These are phyloP conservation scores for Drosophila oshimai DNA, from an alignment of 1,140 invertebrate species.

Conservation along the genomic window DNA sequence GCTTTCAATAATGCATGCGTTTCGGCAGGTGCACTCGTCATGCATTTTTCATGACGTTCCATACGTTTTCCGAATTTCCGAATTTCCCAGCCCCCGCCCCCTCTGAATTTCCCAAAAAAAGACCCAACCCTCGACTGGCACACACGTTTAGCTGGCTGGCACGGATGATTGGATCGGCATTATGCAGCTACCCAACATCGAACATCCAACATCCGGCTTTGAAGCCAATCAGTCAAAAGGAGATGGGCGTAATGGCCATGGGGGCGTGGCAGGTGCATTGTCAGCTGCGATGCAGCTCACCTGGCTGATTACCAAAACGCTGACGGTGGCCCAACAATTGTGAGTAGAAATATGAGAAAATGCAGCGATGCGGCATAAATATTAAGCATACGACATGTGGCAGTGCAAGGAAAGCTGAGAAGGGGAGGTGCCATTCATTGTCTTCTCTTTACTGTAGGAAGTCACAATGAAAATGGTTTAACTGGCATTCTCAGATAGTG, in stretches of 20 bases:
- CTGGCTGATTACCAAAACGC: conserved; percentile 25
- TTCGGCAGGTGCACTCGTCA: conserved; percentile 13
- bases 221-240: conserved; percentile 29
- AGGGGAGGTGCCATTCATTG: neutral
- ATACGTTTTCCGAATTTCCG: conserved; percentile 1
- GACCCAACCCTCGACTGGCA: neutral
- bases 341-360: neutral
- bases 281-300: conserved; percentile 26
- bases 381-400: conserved; percentile 16
- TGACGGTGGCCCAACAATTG: conserved; percentile 9
- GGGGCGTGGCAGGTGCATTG: conserved; percentile 5
- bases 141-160: neutral
- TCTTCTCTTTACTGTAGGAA: neutral
- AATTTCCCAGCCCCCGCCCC: neutral
- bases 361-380: conserved; percentile 10
- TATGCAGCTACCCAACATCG: no score
- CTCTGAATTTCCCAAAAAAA: neutral
- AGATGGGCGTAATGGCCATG: neutral
- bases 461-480: neutral
- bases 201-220: conserved; percentile 8
- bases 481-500: neutral
- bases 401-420: no score
- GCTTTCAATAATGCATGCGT: conserved; percentile 22
- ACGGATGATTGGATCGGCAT: conserved; percentile 34
- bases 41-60: conserved; percentile 42